Evolutionary conservation across 2,797 vertebrate genomes (phyloP).

Genomic region (Argya squamiceps): DNA sequence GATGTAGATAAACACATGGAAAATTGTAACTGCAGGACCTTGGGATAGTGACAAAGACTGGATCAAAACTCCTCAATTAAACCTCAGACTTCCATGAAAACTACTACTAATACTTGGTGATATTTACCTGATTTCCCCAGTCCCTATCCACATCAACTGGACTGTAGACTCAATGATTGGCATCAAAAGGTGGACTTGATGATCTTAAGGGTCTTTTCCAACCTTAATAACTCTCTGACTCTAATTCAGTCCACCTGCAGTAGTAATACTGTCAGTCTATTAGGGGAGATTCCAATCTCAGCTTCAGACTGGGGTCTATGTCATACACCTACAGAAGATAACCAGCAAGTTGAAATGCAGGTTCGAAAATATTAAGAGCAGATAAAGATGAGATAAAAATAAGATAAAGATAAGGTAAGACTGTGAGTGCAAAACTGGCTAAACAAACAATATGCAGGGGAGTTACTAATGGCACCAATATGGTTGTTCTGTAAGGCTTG

Average conservation of each 20-base stretch:
- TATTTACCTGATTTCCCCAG: accelerated
- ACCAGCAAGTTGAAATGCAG: not conserved
- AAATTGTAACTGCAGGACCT: not conserved
- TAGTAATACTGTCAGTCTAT: too few species aligned
- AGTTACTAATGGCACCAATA: not conserved
- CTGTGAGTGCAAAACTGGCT: not conserved
- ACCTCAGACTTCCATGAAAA: not conserved
- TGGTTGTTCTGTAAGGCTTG: not conserved
- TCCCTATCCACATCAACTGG: not conserved
- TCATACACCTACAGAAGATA: not conserved
- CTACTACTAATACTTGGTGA: not conserved
- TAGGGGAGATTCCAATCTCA: not conserved
- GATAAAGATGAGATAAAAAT: not conserved
- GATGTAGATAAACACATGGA: not conserved
- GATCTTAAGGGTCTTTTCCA: not conserved
- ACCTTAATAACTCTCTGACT: not conserved
- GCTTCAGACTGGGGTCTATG: not conserved
- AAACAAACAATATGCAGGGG: not conserved
- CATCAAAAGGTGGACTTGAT: not conserved
- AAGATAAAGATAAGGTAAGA: not conserved
- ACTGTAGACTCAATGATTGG: accelerated
- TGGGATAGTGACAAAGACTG: accelerated
- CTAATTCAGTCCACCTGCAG: not conserved
- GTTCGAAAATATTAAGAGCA: not conserved
- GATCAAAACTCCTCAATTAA: not conserved